Base-by-base conservation (phyloP, 2,888 invertebrate species). In the Rhogogaster chlorosoma region DNA sequence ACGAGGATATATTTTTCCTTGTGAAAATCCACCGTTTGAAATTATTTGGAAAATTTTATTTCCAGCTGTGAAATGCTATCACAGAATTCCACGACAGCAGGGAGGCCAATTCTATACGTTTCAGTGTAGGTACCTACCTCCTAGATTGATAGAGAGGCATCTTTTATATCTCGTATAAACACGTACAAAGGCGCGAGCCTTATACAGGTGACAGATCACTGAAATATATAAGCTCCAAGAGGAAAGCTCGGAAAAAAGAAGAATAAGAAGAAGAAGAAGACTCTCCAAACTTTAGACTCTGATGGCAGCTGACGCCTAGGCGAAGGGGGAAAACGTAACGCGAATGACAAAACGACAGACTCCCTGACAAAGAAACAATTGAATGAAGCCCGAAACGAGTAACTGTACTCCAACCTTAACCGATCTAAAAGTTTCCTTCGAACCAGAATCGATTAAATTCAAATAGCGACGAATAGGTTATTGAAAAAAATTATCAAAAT, bases 301-400 rank as follows among this genome's bases (percentile, higher is more conserved):
- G 73, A 42, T 32, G 77, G 45, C n/a, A 77, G 18, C 77, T 77
- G 49, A 32, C 26, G 32, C 15, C 18, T 32, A 18, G 29, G 15
- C 1, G 29, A 26, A 7, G 15, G 53, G 26, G 18, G n/a, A 18
- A 53, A 53, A 53, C 15, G 32, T 18, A 29, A 77, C 29, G 18
- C 29, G 49, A 53, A 77, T 77, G 53, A 77, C 77, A 26, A 77
- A 77, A 77, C 77, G 77, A 49, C 49, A 53, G 29, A 26, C 32
- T n/a, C 32, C 26, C 29, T 67, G 32, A 49, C 7, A 77, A 77
- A 77, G 49, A 22, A 75, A 29, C 77, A 77, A 77, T 77, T 49
- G 77, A 77, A 42, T 49, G 53, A 73, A 73, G 22, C 42, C n/a
- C 12, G 15, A 12, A 22, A 73, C 26, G 73, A 38, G 42, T 73